These are phyloP conservation scores for Sepiola atlantica DNA, from an alignment of 2,888 invertebrate species.

Conservation along the genomic window DNA sequence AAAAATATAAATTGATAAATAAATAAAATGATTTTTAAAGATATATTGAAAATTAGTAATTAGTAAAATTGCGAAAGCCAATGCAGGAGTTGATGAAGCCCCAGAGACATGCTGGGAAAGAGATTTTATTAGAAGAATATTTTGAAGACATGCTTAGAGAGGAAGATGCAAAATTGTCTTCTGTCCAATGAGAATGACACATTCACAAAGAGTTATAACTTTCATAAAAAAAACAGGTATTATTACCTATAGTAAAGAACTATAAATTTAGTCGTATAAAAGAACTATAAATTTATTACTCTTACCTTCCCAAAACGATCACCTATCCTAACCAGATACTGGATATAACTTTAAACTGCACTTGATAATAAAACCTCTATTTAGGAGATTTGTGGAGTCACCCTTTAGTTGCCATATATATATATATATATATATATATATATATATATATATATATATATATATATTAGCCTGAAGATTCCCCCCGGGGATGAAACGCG, in stretches of 20 bases:
- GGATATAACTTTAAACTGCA: no score
- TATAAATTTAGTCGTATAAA: no score
- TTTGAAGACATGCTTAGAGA: neutral
- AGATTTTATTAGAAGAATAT: neutral
- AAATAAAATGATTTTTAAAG: neutral
- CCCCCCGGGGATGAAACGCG: no score
- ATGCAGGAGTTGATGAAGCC: neutral
- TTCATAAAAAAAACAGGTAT: neutral
- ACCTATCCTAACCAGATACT: no score
- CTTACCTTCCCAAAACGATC: no score
- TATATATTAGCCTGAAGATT: no score
- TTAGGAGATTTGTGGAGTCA: no score
- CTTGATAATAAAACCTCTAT: no score
- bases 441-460: constrained; percentile 32
- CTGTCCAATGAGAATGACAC: neutral
- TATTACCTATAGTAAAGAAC: no score
- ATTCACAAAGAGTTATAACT: neutral
- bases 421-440: no score
- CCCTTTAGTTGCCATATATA: no score
- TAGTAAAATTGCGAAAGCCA: neutral
- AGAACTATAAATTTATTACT: no score
- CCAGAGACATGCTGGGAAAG: neutral
- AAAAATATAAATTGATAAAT: neutral
- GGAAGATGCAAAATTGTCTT: neutral
- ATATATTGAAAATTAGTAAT: neutral